Evolutionary conservation across 2,113 vertebrate species (phyloP).

Genomic region (Xenopus borealis): DNA sequence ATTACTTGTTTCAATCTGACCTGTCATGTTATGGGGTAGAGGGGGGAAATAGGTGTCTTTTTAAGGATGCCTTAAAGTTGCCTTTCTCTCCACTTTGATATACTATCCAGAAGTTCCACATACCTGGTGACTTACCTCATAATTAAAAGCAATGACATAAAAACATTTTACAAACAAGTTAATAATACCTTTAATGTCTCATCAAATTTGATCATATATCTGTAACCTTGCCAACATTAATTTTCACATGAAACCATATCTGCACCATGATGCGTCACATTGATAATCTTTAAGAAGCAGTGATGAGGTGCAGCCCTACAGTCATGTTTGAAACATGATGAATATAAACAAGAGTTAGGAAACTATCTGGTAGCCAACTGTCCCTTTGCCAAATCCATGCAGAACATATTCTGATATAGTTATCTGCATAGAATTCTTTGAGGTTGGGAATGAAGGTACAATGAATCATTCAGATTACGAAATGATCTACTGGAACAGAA

Average conservation of each 20-base stretch:
- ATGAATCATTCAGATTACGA: background rate
- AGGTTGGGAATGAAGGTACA: constrained; percentile 13
- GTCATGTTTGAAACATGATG: constrained; percentile 10
- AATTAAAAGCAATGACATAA: too few relatives aligned
- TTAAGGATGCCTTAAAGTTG: too few relatives aligned
- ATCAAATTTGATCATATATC: too few relatives aligned
- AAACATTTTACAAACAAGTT: too few relatives aligned
- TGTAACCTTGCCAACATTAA: background rate
- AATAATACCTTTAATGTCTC: too few relatives aligned
- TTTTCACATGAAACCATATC: background rate
- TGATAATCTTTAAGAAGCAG: background rate
- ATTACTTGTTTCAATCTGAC: too few relatives aligned
- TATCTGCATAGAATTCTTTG: constrained; percentile 22
- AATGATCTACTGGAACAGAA: background rate
- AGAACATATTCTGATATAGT: constrained; percentile 17
- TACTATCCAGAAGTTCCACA: too few relatives aligned
- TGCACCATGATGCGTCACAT: background rate
- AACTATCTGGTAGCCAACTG: background rate
- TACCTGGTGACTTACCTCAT: too few relatives aligned
- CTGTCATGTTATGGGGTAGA: too few relatives aligned
- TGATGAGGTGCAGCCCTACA: background rate
- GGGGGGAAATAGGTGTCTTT: too few relatives aligned
- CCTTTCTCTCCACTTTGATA: too few relatives aligned
- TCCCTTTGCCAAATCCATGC: constrained; percentile 15
- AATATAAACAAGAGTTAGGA: constrained; percentile 1